A percentile compares a stretch with the other conserved stretches of the same genome.
Evolutionary conservation across 2,888 invertebrate genomes (phyloP).

Genomic region (Caenorhabditis sp.): DNA sequence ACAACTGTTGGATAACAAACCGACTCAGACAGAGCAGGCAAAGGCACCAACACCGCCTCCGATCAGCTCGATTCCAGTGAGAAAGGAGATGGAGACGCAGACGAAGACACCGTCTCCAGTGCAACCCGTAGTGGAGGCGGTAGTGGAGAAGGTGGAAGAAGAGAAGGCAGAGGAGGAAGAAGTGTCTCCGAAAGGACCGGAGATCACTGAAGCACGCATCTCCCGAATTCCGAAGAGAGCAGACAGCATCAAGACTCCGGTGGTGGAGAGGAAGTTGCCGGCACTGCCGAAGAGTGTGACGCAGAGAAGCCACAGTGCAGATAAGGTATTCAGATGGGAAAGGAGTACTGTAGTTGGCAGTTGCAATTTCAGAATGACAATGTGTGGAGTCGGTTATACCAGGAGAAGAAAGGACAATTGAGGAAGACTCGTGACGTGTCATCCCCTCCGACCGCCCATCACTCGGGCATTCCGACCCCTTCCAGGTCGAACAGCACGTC

Average conservation of each 20-base stretch:
- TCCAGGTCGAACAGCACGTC: constrained; percentile 22
- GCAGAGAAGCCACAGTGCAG: constrained; percentile 68
- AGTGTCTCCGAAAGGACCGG: constrained; percentile 57
- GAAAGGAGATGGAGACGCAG: constrained; percentile 60
- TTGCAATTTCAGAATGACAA: constrained; percentile 56
- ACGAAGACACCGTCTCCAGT: constrained; percentile 57
- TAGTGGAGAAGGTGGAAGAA: constrained; percentile 9
- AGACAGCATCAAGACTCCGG: constrained; percentile 73
- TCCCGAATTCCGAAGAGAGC: constrained; percentile 73
- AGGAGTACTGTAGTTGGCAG: neutral
- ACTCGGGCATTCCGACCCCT: constrained; percentile 55
- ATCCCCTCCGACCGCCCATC: constrained; percentile 56
- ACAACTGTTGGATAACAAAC: constrained; percentile 37
- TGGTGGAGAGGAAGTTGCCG: constrained; percentile 72
- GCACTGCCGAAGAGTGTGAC: constrained; percentile 64
- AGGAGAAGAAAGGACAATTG: constrained; percentile 73
- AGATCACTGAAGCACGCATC: constrained; percentile 71
- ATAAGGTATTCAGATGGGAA: constrained; percentile 48
- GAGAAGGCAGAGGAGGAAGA: constrained; percentile 5
- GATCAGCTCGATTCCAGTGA: constrained; percentile 65
- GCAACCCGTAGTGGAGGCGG: constrained; percentile 10
- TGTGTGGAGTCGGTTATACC: constrained; percentile 74
- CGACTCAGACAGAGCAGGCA: constrained; percentile 44
- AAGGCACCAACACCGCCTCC: constrained; percentile 64
- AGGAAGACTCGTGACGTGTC: constrained; percentile 69